Evolutionary conservation across 1,140 invertebrate species (phyloP).

Genomic region (Odontomachus brunneus): DNA sequence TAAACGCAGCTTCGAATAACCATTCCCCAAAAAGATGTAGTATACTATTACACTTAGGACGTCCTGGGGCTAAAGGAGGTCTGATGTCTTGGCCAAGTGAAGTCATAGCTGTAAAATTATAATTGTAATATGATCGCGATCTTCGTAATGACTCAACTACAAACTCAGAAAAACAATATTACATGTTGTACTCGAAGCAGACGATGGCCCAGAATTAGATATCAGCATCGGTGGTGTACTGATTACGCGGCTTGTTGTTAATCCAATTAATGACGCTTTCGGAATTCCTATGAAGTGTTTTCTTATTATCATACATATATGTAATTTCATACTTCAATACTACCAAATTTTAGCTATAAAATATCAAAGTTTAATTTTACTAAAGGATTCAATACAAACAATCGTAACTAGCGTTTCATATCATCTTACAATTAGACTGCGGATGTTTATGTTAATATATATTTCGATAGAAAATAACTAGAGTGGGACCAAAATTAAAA

Average conservation of each 20-base stretch:
- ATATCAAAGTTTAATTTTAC: not conserved
- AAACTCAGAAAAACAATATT: conserved; percentile 78
- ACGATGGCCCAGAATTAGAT: conserved; percentile 89
- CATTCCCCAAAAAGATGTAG: conserved; percentile 98
- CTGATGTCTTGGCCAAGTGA: conserved; percentile 87
- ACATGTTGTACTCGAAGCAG: conserved; percentile 89
- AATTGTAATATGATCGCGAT: conserved; percentile 34
- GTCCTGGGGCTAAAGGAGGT: conserved; percentile 89
- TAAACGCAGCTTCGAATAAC: conserved; percentile 97
- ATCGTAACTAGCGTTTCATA: not conserved
- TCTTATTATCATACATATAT: not conserved
- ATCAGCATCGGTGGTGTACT: conserved; percentile 89
- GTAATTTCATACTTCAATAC: not conserved
- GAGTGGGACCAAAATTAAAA: too few species aligned
- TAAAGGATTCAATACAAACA: conserved; percentile 7
- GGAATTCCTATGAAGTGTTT: conserved; percentile 88
- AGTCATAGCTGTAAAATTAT: conserved; percentile 83
- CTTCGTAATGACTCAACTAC: conserved; percentile 7
- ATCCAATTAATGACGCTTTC: conserved; percentile 91
- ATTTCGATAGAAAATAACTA: too few species aligned
- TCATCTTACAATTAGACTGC: not conserved
- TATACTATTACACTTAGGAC: conserved; percentile 97
- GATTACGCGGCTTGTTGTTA: conserved; percentile 89
- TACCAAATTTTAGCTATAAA: not conserved
- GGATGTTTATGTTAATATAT: too few species aligned